Base-by-base conservation (phyloP, 2,797 vertebrate species). In the Austrolebias charrua region DNA sequence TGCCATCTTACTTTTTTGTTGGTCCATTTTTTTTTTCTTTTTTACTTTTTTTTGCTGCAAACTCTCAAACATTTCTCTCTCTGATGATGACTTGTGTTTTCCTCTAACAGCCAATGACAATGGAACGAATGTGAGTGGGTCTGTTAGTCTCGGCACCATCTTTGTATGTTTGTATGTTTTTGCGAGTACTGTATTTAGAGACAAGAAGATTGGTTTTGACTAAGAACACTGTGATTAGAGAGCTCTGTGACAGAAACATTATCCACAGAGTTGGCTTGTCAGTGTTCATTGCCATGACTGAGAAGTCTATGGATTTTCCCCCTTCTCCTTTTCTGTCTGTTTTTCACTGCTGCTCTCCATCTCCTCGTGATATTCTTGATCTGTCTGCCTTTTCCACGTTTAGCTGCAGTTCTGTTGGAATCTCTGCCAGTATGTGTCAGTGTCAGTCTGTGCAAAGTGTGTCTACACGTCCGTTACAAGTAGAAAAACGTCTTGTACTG, bases 141-240 rank as follows among this genome's bases (percentile, higher is more conserved):
- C 73, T 70, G 76, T 83, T 60, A 70, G 78, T 72, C 77, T 79
- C 85, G 75, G 81, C 86, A 80, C 69, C 63, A 52, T 74, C 70
- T 87, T 84, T 84, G 69, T 77, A 53, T 47, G 59, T 59, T 63
- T 82, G 78, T 75, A 42, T 75, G 76, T 78, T 77, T 35, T 81
- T 86, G 78, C 63, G 6, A 70, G 63, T 15, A n/a, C n/a, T n/a
- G n/a, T n/a, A 51, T 55, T 76, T 82, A 81, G 80, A 85, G 77
- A 78, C 55, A 55, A 83, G 76, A 66, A 82, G 88, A 86, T 83
- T 82, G 85, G 87, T 90, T 90, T 90, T 89, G 90, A 91, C 88
- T 89, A 86, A 91, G 82, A 89, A 86, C 89, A 89, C 84, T 87
- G 79, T 90, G 92, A 92, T 92, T 91, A 92, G 86, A 90, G 90